These are phyloP conservation scores for Coecobrya sp. DNA, from an alignment of 2,888 invertebrate species.

Conservation along the genomic window DNA sequence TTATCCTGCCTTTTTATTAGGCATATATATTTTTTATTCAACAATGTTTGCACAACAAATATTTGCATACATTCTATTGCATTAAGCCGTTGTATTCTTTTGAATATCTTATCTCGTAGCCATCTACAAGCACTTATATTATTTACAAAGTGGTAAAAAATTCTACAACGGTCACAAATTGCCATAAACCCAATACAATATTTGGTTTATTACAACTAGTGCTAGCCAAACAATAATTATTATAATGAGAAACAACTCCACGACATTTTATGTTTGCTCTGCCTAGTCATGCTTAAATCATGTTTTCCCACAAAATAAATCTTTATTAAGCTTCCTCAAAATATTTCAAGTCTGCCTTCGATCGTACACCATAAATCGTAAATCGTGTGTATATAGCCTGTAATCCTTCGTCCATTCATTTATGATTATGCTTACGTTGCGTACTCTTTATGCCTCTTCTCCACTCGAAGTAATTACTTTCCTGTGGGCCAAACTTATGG, in stretches of 20 bases:
- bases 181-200: neutral
- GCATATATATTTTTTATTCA: neutral
- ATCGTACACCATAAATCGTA: slow-evolving; percentile 1
- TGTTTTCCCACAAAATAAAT: slow-evolving; percentile 77
- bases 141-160: neutral
- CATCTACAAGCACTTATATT: neutral
- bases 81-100: neutral
- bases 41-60: neutral
- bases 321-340: slow-evolving; percentile 69
- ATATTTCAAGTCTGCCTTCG: slow-evolving; percentile 56
- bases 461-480: slow-evolving; percentile 68
- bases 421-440: slow-evolving; percentile 2
- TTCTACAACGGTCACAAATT: neutral
- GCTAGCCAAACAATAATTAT: slow-evolving; percentile 52
- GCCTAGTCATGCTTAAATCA: slow-evolving; percentile 67
- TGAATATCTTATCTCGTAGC: neutral
- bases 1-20: neutral
- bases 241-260: slow-evolving; percentile 27
- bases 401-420: neutral
- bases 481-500: slow-evolving; percentile 59
- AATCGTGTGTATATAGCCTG: slow-evolving; percentile 3
- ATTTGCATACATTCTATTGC: neutral
- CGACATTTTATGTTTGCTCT: slow-evolving; percentile 59
- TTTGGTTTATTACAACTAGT: neutral
- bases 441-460: slow-evolving; percentile 42